Conservation (phyloP, 2,113 vertebrate species). For the Orycteropus afer region DNA sequence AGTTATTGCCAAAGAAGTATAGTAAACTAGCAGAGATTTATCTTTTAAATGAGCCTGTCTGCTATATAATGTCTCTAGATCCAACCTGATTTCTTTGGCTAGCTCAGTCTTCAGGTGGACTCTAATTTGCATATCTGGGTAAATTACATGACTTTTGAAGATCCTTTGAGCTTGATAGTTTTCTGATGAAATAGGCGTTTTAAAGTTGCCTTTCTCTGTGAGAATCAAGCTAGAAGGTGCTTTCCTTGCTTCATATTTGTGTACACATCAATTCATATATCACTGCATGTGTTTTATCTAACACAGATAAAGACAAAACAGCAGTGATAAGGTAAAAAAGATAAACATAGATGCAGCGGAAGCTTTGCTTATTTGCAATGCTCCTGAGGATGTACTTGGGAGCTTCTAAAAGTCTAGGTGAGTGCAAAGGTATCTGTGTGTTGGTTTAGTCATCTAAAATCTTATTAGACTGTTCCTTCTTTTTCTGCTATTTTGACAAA, state of each 20-base stretch:
- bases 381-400: neutral
- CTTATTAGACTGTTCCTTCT: slow-evolving; percentile 9
- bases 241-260: slow-evolving; percentile 31
- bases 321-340: neutral
- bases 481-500: slow-evolving; percentile 23
- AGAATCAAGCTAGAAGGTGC: neutral
- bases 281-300: neutral
- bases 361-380: neutral
- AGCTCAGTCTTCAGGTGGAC: neutral
- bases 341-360: neutral
- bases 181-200: slow-evolving; percentile 53
- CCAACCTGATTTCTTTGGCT: slow-evolving; percentile 40
- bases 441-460: slow-evolving; percentile 5
- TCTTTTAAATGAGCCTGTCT: slow-evolving; percentile 37
- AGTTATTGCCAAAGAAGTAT: slow-evolving; percentile 24
- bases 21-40: slow-evolving; percentile 40
- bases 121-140: slow-evolving; percentile 29
- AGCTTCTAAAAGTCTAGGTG: neutral
- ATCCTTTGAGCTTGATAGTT: slow-evolving; percentile 43
- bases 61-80: neutral
- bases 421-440: neutral
- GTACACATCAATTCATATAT: neutral
- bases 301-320: neutral
- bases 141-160: slow-evolving; percentile 45
- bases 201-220: slow-evolving; percentile 16